A percentile compares a stretch with the other conserved stretches of the same genome.
These are phyloP conservation scores for Edolisoma coerulescens DNA, from an alignment of 2,113 vertebrate genomes.

Conservation along the genomic window DNA sequence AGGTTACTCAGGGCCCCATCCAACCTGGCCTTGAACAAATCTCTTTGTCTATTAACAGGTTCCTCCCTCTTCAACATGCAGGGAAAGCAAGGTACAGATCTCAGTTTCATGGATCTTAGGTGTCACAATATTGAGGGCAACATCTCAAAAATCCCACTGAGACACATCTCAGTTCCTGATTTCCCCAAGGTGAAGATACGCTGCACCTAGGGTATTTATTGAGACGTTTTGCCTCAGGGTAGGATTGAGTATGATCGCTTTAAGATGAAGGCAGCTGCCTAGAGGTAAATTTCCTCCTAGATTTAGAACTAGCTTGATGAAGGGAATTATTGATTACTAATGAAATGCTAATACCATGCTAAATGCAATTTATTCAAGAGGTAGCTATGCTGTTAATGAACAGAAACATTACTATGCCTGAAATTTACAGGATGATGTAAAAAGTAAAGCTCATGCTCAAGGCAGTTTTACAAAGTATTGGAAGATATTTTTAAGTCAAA, in stretches of 20 bases:
- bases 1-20: neutral
- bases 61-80: neutral
- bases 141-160: neutral
- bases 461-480: neutral
- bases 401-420: neutral
- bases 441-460: neutral
- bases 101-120: neutral
- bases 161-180: neutral
- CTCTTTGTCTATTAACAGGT: neutral
- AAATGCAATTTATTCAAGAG: neutral
- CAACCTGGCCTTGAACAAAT: neutral
- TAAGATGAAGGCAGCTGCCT: neutral
- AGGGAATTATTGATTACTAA: neutral
- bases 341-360: neutral
- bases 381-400: neutral
- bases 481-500: neutral
- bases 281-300: neutral
- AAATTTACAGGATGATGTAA: neutral
- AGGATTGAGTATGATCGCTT: accelerated
- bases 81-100: neutral
- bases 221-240: neutral
- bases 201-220: neutral
- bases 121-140: neutral
- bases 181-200: neutral
- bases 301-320: neutral